phyloP scores from a whole-genome alignment of 2,113 vertebrate species.

The Oreochromis niloticus region DNA sequence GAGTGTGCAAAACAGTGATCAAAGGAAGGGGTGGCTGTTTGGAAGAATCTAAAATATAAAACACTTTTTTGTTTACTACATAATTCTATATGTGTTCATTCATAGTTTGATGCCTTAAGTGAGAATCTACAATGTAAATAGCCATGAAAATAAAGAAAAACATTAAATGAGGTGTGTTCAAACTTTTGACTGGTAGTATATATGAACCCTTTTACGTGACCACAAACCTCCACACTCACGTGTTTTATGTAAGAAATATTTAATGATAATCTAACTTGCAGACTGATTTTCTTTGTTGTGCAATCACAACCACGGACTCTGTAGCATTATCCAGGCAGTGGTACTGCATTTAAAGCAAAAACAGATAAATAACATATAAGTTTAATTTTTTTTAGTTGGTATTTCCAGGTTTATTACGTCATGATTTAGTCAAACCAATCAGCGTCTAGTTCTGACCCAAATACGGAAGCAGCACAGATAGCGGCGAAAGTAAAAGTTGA shows the following conservation, averaged over 20 bases:
- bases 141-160: too few relatives aligned
- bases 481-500: not conserved
- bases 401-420: not conserved
- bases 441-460: not conserved
- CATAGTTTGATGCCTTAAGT: not conserved
- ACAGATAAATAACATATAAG: not conserved
- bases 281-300: not conserved
- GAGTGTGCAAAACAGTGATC: too few relatives aligned
- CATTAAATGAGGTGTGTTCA: not conserved
- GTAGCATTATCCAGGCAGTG: not conserved
- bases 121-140: too few relatives aligned
- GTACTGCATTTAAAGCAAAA: not conserved
- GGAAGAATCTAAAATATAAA: not conserved
- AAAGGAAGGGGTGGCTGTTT: not conserved
- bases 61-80: not conserved
- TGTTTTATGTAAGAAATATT: not conserved
- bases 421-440: conserved; percentile 16
- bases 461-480: conserved; percentile 44
- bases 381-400: not conserved
- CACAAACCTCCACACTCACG: not conserved
- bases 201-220: not conserved
- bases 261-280: not conserved
- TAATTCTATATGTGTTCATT: not conserved
- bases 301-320: not conserved
- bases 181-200: not conserved